phyloP scores from a whole-genome alignment of 2,797 vertebrate species.

The Eulemur albifrons region DNA sequence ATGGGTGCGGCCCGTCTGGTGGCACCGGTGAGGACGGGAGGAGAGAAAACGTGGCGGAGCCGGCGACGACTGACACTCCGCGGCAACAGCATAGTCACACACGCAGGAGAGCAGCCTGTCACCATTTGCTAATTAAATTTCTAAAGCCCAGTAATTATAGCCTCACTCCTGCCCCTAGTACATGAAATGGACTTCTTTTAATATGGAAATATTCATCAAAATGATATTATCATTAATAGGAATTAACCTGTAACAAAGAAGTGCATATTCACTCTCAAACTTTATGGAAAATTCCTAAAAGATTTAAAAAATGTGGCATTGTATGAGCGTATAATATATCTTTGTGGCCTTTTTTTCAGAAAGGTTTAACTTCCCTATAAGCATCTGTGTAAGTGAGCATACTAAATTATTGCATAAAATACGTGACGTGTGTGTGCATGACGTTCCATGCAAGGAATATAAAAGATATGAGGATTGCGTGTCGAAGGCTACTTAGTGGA shows the following conservation, averaged over 20 bases:
- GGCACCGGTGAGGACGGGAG: not conserved
- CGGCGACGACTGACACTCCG: not conserved
- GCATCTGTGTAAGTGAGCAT: not conserved
- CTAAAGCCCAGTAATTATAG: not conserved
- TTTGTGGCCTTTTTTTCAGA: not conserved
- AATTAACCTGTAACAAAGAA: conserved; percentile 32
- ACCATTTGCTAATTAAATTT: not conserved
- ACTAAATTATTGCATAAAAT: not conserved
- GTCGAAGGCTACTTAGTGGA: not conserved
- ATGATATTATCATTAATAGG: not conserved
- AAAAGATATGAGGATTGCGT: not conserved
- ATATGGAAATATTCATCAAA: not conserved
- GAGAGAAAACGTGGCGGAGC: not conserved
- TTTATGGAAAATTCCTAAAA: not conserved
- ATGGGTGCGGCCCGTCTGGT: not conserved
- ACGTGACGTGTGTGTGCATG: not conserved
- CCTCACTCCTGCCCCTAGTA: not conserved
- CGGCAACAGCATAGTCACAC: not conserved
- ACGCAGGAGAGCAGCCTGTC: not conserved
- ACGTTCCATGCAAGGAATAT: not conserved
- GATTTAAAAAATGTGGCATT: not conserved
- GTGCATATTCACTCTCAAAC: not conserved
- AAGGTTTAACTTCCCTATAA: not conserved
- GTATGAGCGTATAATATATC: not conserved
- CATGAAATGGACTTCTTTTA: not conserved